Base-by-base conservation (phyloP, 2,797 vertebrate genomes). In the Hemibagrus guttatus region DNA sequence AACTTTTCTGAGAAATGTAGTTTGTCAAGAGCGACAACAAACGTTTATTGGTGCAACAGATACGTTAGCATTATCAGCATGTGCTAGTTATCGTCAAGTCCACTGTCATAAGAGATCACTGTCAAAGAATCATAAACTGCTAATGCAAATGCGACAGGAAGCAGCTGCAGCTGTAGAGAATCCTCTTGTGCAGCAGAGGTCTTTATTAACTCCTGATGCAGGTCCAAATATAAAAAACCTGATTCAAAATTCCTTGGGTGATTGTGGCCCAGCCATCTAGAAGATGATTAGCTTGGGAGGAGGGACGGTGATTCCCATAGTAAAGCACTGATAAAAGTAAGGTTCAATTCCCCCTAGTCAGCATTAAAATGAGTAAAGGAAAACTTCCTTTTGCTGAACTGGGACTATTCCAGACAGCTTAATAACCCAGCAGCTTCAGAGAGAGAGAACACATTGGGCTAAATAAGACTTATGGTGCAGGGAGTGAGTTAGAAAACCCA, bases 311-410 rank as follows among this genome's bases (percentile, higher is more conserved):
- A 64, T 35, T 63, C 49, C 54, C 26, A n/a, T 72, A 85, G 76
- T 83, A 80, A 82, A 85, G 63, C 16, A 66, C 66, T 88, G 81
- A 79, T 88, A 84, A 82, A 82, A 84, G 82, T 82, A 66, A 82
- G 63, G 84, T 72, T 84, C 84, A 58, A 83, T 89, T 86, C 79
- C 28, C 85, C 78, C 72, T 69, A 88, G 46, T 84, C 84, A 88
- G 88, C 88, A 86, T 87, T 86, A 87, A 86, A 87, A 88, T 49
- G 78, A 87, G 68, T 52, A 86, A 82, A 90, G 74, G 52, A 84
- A 87, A 90, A 88, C 85, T 85, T 87, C 72, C 85, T 90, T 90
- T 89, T 88, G 89, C 89, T 88, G 89, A 89, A 88, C 84, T 81
- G 85, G 83, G 85, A 86, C 81, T 84, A 86, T 89, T 89, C 69